Base-by-base conservation (phyloP, 1,140 invertebrate genomes). In the Lepidurus arcticus region DNA sequence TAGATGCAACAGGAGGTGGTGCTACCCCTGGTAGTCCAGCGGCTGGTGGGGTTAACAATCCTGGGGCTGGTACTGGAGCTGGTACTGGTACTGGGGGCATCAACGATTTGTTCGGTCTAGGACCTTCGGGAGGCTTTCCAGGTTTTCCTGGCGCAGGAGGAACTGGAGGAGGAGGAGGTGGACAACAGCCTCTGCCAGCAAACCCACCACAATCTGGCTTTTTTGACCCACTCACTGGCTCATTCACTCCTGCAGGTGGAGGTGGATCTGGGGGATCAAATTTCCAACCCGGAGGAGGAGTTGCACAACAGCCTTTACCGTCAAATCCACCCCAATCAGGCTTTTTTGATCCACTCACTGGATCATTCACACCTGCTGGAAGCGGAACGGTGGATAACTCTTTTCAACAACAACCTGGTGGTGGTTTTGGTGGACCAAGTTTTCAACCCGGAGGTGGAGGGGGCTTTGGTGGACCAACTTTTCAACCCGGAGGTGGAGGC, bases 291-390 rank as follows among this genome's bases (percentile, higher is more conserved):
- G 53, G 53, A 7, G 53, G 13, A n/a, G 53, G 16, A 65, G 53
- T 65, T 65, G 21, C 53, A 21, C 53, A 65, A 65, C 53, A 65
- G 13, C 53, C 53, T 65, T 65, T 65, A 16, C 21, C 13, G 53
- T 21, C 53, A 7, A 13, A n/a, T 8, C 53, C 53, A 65, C 53
- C 53, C 21, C 53, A 65, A 21, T 65, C 53, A 65, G 53, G 53
- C 53, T 65, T 65, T 65, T 65, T 65, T 7, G 53, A 65, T 16
- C 53, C 53, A 21, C n/a, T 65, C 9, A 65, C 53, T 13, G 53
- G 53, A 65, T n/a, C 53, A n/a, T 65, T 65, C 53, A 65, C 53
- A 21, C 53, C 53, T 7, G 53, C 53, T 21, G 53, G 53, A 65
- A 65, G 16, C 8, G 53, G 53, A 6, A 65, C 53, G 7, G 53